Percentiles rank a stretch among this genome's conserved stretches.
These are phyloP conservation scores for Phthorimaea operculella DNA, from an alignment of 1,140 invertebrate species.

Conservation along the genomic window DNA sequence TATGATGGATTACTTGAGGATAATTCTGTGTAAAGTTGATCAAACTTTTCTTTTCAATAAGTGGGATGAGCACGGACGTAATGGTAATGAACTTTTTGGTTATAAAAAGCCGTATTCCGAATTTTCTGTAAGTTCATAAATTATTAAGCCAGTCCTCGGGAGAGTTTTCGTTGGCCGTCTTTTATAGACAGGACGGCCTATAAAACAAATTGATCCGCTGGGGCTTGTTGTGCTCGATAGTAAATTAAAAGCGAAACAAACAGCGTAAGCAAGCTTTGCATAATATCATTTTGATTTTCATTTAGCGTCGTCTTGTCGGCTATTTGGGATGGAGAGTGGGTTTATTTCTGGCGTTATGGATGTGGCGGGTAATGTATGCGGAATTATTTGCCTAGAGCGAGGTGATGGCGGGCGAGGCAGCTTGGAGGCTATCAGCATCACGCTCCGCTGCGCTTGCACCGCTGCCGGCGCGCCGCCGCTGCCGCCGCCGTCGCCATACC, in stretches of 20 bases:
- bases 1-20: no score
- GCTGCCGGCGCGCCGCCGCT: background rate
- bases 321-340: background rate
- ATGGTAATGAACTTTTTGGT: conserved; percentile 1
- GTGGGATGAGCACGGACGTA: background rate
- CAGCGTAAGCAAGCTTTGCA: conserved; percentile 18
- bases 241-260: conserved; percentile 29
- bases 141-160: conserved; percentile 38
- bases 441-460: conserved; percentile 26
- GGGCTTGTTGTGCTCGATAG: conserved; percentile 32
- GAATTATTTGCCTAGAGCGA: conserved; percentile 13
- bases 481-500: conserved; percentile 10
- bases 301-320: background rate
- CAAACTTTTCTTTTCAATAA: conserved; percentile 4
- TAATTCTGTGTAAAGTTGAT: no score
- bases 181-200: conserved; percentile 47
- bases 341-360: background rate
- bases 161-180: conserved; percentile 45
- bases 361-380: conserved; percentile 13
- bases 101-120: conserved; percentile 10
- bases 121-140: conserved; percentile 38
- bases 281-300: conserved; percentile 7
- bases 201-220: conserved; percentile 48
- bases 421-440: conserved; percentile 35
- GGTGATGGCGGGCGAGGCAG: conserved; percentile 23